Evolutionary conservation across 1,140 invertebrate species (phyloP), one percentile per base, ranked within the genome.

Genomic region (Watersipora subatra): DNA sequence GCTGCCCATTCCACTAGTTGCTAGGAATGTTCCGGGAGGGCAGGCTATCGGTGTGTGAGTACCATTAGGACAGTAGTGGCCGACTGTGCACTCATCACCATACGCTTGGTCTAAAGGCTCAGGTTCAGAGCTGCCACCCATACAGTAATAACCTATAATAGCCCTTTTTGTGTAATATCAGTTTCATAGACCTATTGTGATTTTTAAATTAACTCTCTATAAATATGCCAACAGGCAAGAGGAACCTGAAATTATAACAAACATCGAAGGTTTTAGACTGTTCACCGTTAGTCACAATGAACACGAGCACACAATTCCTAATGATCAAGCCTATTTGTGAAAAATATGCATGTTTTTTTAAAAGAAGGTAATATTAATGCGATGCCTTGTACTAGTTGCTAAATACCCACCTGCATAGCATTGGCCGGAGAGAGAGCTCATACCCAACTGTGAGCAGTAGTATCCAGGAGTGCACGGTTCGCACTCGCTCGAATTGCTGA

Each of bases 41-140:
- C 75, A 76, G 7, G 71, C 61, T 3, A 66, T 63, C 2, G 75
- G 70, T 28, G 68, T 67, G 29, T 66, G 62, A 19, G 76, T 77
- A 26, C 75, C 75, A 57, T 75, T 75, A 17, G 72, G 72, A 69
- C 76, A 78, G 64, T 73, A 78, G 67, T 70, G 56, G 7, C 76
- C 76, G 30, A 71, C 70, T 19, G 68, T 65, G 62, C 76, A 78
- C 17, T 69, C 61, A 59, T 76, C 73, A 28, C 76, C 76, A 66
- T 73, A 76, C 0, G 61, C 7, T 61, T 75, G 62, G 22, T 64
- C 67, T 1, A 73, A 63, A 20, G 76, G 76, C 7, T 65, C 71
- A 7, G 72, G 65, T 57, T 72, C 70, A 46, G 69, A 64, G 19
- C 73, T 73, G 17, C 70, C 67, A 2, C 71, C 61, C 17, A 64